phyloP scores from a whole-genome alignment of 2,113 vertebrate species.

The Rhea pennata region DNA sequence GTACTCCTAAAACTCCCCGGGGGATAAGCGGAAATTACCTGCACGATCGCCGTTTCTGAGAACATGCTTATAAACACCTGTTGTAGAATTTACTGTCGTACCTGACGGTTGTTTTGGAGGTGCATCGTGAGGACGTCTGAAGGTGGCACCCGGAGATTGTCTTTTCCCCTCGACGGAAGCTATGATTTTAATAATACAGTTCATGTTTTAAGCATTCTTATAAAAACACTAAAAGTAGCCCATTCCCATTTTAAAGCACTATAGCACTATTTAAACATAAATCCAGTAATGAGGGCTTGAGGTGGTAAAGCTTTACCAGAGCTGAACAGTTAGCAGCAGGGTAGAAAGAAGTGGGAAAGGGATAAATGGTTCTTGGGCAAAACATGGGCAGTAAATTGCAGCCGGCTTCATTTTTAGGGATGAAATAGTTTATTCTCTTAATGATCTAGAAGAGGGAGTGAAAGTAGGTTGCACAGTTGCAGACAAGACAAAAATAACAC shows the following conservation, averaged over 20 bases:
- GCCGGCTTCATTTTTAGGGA: neutral
- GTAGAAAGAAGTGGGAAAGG: neutral
- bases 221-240: neutral
- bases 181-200: neutral
- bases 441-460: neutral
- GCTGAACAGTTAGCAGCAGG: neutral
- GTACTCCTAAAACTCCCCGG: neutral
- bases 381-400: neutral
- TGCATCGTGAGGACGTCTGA: neutral
- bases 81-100: neutral
- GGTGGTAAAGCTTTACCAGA: neutral
- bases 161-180: neutral
- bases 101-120: neutral
- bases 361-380: neutral
- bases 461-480: neutral
- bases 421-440: neutral
- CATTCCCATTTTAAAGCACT: neutral
- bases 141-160: accelerated
- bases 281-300: neutral
- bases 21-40: neutral
- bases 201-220: neutral
- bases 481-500: neutral
- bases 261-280: neutral
- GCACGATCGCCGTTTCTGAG: neutral
- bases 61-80: accelerated